These are phyloP conservation scores for Drosophila nr. fundita DNA, from an alignment of 2,888 invertebrate genomes.

Conservation along the genomic window DNA sequence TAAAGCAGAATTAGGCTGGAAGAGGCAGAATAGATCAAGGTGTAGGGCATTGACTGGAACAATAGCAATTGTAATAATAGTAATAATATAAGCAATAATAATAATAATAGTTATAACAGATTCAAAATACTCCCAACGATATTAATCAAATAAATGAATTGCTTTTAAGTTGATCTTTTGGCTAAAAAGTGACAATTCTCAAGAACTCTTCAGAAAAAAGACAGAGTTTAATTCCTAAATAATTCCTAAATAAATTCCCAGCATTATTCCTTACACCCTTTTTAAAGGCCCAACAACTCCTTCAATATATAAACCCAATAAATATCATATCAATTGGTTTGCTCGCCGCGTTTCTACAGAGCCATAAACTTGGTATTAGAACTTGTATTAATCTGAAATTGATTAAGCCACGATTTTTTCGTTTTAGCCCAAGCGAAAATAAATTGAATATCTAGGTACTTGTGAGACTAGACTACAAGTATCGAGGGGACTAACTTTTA, in stretches of 20 bases:
- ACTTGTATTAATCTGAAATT: not conserved
- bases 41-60: not conserved
- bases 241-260: not conserved
- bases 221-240: accelerated
- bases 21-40: not conserved
- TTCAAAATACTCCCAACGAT: not conserved
- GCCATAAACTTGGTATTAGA: not conserved
- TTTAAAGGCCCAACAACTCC: not conserved
- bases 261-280: accelerated
- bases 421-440: not conserved
- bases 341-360: not conserved
- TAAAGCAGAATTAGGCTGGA: not conserved
- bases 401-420: not conserved
- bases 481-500: not conserved
- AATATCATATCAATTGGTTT: not conserved
- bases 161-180: too few relatives aligned
- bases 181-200: too few relatives aligned
- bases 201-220: not conserved
- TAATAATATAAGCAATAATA: not conserved
- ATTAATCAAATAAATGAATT: too few relatives aligned
- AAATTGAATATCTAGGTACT: not conserved
- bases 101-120: not conserved
- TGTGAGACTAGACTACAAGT: not conserved
- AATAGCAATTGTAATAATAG: not conserved
- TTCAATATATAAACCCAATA: not conserved